phyloP scores from a whole-genome alignment of 2,888 invertebrate genomes.

The Frankliniella intonsa region DNA sequence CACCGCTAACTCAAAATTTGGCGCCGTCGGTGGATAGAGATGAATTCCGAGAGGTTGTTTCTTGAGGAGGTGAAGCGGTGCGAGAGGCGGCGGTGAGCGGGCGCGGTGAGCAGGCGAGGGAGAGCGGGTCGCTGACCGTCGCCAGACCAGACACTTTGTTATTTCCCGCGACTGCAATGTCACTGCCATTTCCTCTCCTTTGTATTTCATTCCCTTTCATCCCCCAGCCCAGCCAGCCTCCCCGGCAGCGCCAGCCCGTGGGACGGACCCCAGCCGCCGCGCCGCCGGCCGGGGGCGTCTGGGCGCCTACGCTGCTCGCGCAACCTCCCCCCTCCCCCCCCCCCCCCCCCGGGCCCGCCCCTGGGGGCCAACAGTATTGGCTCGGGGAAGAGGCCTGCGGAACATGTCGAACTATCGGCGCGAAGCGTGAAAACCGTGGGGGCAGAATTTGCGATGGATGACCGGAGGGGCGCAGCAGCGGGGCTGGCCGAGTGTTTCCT shows the following conservation, averaged over 20 bases:
- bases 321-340: no score
- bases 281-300: background rate
- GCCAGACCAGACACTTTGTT: background rate
- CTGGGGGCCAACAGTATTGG: background rate
- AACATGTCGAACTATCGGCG: background rate
- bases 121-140: background rate
- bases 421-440: background rate
- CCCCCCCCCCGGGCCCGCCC: no score
- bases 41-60: no score
- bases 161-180: background rate
- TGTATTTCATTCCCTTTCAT: background rate
- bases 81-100: no score
- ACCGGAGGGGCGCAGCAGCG: no score
- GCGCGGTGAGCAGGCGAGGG: no score
- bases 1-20: no score
- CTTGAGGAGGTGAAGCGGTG: no score
- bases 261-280: background rate
- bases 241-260: background rate
- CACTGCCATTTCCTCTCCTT: background rate
- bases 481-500: no score
- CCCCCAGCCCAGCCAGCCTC: background rate
- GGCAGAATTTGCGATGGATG: background rate
- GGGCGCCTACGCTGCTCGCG: no score
- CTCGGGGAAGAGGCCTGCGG: background rate
- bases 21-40: no score